Percentiles rank a stretch among this genome's conserved stretches.
Conservation (phyloP, 2,797 vertebrate genomes). For the Rhynchonycteris naso region DNA sequence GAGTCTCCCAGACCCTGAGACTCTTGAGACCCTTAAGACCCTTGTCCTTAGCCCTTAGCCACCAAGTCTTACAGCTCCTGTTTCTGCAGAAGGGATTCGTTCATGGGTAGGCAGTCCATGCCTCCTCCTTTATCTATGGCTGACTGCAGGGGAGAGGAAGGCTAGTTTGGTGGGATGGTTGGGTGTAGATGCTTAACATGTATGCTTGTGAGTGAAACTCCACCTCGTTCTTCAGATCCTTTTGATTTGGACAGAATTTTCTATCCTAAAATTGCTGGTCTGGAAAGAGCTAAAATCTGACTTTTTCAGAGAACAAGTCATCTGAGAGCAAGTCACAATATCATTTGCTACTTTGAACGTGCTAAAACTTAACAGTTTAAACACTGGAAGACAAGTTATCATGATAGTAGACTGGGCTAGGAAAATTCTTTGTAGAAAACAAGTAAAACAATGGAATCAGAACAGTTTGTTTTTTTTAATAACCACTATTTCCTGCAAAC, state of each 20-base stretch:
- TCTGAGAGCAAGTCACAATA: neutral
- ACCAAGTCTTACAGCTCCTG: neutral
- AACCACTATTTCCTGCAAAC: neutral
- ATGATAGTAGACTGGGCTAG: neutral
- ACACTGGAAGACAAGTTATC: neutral
- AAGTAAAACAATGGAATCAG: neutral
- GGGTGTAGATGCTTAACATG: neutral
- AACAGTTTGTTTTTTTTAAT: neutral
- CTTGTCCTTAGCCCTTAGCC: neutral
- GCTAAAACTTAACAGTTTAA: neutral
- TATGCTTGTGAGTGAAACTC: neutral
- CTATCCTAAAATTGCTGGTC: neutral
- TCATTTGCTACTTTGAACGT: neutral
- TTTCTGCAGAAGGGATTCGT: neutral
- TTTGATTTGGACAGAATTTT: neutral
- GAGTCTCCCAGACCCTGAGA: neutral
- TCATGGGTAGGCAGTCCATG: neutral
- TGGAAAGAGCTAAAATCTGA: neutral
- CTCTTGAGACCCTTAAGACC: neutral
- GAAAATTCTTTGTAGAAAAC: constrained; percentile 13
- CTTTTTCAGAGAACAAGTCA: neutral
- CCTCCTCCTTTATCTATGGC: neutral
- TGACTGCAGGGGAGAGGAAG: too few relatives aligned
- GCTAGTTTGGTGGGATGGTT: neutral
- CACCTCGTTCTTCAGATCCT: neutral